Percentiles rank a stretch among this genome's conserved stretches.
Conservation (phyloP, 2,797 vertebrate species). For the Botia kubotai region DNA sequence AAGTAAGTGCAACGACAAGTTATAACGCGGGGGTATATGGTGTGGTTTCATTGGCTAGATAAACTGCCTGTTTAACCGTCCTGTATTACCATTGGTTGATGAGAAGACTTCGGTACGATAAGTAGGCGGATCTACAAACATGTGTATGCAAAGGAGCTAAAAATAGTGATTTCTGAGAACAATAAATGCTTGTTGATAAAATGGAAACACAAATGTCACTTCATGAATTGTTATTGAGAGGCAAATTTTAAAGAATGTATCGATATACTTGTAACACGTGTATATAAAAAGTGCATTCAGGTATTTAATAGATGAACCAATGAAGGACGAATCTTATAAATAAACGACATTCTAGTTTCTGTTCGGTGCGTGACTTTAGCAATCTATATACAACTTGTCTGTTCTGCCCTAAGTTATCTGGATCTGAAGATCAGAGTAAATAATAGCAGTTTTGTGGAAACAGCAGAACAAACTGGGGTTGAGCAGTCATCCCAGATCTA, state of each 20-base stretch:
- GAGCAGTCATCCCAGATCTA: slow-evolving; percentile 33
- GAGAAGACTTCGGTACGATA: background rate
- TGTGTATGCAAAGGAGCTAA: background rate
- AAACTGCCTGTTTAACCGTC: background rate
- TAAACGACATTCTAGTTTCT: background rate
- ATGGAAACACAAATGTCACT: background rate
- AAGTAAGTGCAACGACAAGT: slow-evolving; percentile 48
- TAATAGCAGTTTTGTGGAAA: slow-evolving; percentile 36
- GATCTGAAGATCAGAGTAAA: slow-evolving; percentile 36
- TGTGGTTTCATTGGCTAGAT: slow-evolving; percentile 32
- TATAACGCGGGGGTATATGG: background rate
- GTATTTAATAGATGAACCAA: background rate
- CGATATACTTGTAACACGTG: background rate
- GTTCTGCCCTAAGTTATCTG: background rate
- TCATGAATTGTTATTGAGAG: background rate
- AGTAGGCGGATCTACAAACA: slow-evolving; percentile 20
- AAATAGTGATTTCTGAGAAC: background rate
- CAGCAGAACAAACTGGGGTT: slow-evolving; percentile 1
- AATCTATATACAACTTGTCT: background rate
- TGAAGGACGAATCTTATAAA: background rate
- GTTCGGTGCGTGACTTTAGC: background rate
- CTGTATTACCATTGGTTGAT: slow-evolving; percentile 36
- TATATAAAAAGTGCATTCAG: background rate
- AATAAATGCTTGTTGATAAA: background rate
- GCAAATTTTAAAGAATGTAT: background rate